phyloP scores from a whole-genome alignment of 2,888 invertebrate species.

The Phortica okadai region DNA sequence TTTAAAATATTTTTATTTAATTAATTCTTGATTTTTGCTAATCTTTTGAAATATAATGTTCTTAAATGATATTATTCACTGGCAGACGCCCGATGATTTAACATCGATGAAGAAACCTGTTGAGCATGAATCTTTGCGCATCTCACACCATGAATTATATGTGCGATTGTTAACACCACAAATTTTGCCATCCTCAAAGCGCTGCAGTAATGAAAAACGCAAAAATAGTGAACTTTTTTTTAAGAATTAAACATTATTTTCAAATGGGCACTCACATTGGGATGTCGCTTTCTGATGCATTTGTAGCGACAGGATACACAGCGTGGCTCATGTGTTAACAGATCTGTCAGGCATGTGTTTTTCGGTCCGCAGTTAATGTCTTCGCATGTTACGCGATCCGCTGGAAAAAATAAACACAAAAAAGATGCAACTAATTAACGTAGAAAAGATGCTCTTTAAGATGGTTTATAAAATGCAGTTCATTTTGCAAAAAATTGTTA shows the following conservation, averaged over 20 bases:
- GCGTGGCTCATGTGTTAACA: slow-evolving; percentile 81
- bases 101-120: slow-evolving; percentile 85
- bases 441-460: slow-evolving; percentile 33
- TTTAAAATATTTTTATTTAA: slow-evolving; percentile 29
- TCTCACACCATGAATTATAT: slow-evolving; percentile 87
- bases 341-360: slow-evolving; percentile 83
- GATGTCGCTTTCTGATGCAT: slow-evolving; percentile 77
- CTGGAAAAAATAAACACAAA: slow-evolving; percentile 76
- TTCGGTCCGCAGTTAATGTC: slow-evolving; percentile 82
- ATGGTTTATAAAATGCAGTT: slow-evolving; percentile 13
- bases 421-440: not conserved
- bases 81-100: slow-evolving; percentile 82
- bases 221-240: not conserved
- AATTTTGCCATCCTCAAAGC: slow-evolving; percentile 77
- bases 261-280: slow-evolving; percentile 58
- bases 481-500: slow-evolving; percentile 2
- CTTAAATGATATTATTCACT: slow-evolving; percentile 47
- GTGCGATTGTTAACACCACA: slow-evolving; percentile 86
- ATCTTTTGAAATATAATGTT: slow-evolving; percentile 28
- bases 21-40: slow-evolving; percentile 37
- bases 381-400: slow-evolving; percentile 80
- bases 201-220: slow-evolving; percentile 46
- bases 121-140: slow-evolving; percentile 86
- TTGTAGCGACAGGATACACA: slow-evolving; percentile 84
- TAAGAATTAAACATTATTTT: not conserved